Evolutionary conservation across 1,140 invertebrate species (phyloP).

Genomic region (Muscidifurax raptorellus): DNA sequence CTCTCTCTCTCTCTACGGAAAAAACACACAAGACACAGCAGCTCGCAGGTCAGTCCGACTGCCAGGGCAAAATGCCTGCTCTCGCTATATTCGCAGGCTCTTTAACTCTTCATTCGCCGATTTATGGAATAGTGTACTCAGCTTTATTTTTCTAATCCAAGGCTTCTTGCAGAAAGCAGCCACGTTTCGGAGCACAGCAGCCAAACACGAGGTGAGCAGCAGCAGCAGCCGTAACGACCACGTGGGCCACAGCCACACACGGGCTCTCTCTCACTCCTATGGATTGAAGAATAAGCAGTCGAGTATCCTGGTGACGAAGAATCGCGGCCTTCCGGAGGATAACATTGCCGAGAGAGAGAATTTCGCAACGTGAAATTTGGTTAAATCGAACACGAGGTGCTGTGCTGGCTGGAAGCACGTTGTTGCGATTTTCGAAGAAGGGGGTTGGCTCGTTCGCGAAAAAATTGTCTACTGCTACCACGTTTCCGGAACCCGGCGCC

Average conservation of each 20-base stretch:
- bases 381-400: conserved; percentile 26
- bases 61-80: neutral
- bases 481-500: conserved; percentile 37
- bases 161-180: conserved; percentile 6
- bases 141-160: neutral
- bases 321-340: neutral
- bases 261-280: neutral
- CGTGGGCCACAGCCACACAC: conserved; percentile 50
- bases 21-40: conserved; percentile 1
- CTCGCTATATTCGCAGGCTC: neutral
- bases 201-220: conserved; percentile 16
- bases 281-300: conserved; percentile 26
- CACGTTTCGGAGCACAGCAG: neutral
- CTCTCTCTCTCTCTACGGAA: conserved; percentile 12
- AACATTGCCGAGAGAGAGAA: neutral
- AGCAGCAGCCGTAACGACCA: conserved; percentile 45
- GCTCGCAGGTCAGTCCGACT: conserved; percentile 22
- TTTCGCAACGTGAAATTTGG: neutral
- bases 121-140: neutral
- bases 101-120: neutral
- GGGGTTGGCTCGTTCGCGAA: conserved; percentile 3
- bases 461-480: conserved; percentile 49
- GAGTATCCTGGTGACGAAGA: neutral
- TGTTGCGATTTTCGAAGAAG: conserved; percentile 28
- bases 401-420: conserved; percentile 37